phyloP scores from a whole-genome alignment of 2,113 vertebrate genomes.

The Phasianus colchicus region DNA sequence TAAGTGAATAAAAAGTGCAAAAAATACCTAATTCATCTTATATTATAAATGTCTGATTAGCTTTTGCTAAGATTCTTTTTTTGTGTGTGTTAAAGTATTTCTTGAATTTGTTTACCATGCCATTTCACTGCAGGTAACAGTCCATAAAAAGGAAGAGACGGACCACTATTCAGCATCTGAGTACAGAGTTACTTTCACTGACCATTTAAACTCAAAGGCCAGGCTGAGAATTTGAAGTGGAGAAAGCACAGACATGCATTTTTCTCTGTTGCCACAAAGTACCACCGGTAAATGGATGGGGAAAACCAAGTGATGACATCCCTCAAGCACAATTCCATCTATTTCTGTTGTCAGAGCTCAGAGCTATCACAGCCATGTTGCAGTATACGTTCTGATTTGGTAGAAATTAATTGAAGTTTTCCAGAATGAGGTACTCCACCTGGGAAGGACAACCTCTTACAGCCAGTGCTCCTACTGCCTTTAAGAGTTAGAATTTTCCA shows the following conservation, averaged over 20 bases:
- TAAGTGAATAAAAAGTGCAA: neutral
- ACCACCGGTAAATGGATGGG: neutral
- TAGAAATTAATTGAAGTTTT: neutral
- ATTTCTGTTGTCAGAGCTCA: neutral
- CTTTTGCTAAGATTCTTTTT: neutral
- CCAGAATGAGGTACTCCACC: neutral
- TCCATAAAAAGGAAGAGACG: neutral
- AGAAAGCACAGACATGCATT: neutral
- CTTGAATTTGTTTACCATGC: neutral
- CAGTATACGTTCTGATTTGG: neutral
- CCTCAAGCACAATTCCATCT: neutral
- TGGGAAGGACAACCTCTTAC: neutral
- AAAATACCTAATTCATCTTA: neutral
- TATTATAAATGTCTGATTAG: neutral
- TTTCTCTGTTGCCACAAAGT: neutral
- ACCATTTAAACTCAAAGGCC: neutral
- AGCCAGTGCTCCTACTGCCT: neutral
- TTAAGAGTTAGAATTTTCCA: neutral
- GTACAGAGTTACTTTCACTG: neutral
- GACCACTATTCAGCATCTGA: neutral
- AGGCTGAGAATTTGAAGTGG: neutral
- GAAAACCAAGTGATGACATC: rapidly evolving
- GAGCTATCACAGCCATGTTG: neutral
- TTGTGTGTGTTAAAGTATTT: neutral
- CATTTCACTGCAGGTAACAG: neutral